Conservation (phyloP, 2,113 vertebrate genomes). For the Eublepharis macularius region DNA sequence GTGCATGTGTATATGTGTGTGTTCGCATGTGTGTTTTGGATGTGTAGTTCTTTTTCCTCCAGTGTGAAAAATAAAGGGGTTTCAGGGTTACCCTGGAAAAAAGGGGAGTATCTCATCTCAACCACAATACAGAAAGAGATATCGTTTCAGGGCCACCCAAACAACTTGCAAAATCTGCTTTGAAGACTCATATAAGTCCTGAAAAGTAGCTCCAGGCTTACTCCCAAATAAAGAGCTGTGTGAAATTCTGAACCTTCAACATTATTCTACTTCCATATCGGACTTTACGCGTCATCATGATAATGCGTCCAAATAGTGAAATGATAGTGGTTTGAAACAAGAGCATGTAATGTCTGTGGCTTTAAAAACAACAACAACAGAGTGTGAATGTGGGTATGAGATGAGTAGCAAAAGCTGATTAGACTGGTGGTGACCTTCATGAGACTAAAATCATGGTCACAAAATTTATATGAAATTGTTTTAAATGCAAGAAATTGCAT, state of each 20-base stretch:
- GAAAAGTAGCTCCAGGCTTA: slow-evolving; percentile 21
- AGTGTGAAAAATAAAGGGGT: slow-evolving; percentile 47
- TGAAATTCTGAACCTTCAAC: slow-evolving; percentile 63
- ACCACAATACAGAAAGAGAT: not conserved
- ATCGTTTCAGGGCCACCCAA: slow-evolving; percentile 56
- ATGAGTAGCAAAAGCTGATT: not conserved
- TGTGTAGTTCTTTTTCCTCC: slow-evolving; percentile 46
- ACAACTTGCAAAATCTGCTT: slow-evolving; percentile 33
- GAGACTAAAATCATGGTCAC: not conserved
- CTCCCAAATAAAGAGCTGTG: slow-evolving; percentile 56
- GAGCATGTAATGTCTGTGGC: not conserved
- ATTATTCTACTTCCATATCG: slow-evolving; percentile 48
- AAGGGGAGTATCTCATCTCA: slow-evolving; percentile 31
- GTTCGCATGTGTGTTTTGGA: not conserved
- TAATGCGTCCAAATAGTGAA: slow-evolving; percentile 4
- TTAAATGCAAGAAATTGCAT: not conserved
- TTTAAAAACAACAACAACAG: not conserved
- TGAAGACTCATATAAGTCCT: slow-evolving; percentile 49
- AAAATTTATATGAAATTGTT: not conserved
- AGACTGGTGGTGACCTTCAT: not conserved
- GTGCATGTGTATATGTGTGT: slow-evolving; percentile 27
- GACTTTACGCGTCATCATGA: slow-evolving; percentile 38
- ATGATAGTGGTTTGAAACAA: slow-evolving; percentile 47
- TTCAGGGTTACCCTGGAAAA: slow-evolving; percentile 40
- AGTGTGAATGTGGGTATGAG: no score